Conservation (phyloP, 2,888 invertebrate genomes). For the Chironomus tentans region DNA sequence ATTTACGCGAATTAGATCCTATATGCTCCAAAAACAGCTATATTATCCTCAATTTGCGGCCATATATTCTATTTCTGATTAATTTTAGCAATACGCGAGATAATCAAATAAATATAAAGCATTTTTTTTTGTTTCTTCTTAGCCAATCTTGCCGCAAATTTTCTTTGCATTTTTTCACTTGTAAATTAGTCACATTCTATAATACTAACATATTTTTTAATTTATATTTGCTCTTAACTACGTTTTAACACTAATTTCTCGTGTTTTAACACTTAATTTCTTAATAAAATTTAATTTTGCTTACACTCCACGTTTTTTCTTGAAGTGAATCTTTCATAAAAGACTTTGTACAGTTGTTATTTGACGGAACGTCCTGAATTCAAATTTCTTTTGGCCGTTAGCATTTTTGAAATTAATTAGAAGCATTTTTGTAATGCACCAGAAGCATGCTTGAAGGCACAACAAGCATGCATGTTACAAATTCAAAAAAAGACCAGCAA, state of each 20-base stretch:
- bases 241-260: conserved; percentile 21
- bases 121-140: not conserved
- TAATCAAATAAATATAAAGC: conserved; percentile 5
- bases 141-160: conserved; percentile 10
- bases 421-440: too few relatives aligned
- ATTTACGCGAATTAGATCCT: too few relatives aligned
- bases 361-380: too few relatives aligned
- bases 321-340: not conserved
- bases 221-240: not conserved
- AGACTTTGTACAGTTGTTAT: not conserved
- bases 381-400: too few relatives aligned
- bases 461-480: too few relatives aligned
- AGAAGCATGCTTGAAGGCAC: too few relatives aligned
- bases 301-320: conserved; percentile 7
- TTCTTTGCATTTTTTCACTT: not conserved
- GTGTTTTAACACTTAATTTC: conserved; percentile 12
- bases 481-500: too few relatives aligned
- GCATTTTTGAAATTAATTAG: too few relatives aligned
- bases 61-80: too few relatives aligned
- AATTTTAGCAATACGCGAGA: not conserved
- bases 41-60: too few relatives aligned
- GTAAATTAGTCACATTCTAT: not conserved
- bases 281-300: not conserved
- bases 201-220: not conserved
- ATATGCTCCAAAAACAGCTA: too few relatives aligned